Percentiles rank a stretch among this genome's conserved stretches.
Evolutionary conservation across 2,888 invertebrate species (phyloP).

Genomic region (Therioaphis trifolii): DNA sequence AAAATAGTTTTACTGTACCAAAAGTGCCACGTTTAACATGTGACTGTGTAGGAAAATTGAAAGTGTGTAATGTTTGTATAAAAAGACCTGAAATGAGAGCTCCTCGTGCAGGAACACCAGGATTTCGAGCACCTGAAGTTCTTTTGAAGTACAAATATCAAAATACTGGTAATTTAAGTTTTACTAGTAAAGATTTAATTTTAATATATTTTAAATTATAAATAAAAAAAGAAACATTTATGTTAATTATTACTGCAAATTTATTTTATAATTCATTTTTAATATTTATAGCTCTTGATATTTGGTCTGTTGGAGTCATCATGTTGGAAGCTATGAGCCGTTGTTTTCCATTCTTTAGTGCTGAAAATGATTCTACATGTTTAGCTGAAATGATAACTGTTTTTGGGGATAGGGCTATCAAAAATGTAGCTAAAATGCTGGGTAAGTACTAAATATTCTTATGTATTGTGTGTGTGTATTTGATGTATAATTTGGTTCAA

Average conservation of each 20-base stretch:
- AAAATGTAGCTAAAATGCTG: slow-evolving; percentile 76
- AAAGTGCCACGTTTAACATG: slow-evolving; percentile 69
- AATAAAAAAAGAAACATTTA: too few relatives aligned
- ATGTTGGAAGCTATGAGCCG: slow-evolving; percentile 81
- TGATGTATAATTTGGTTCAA: too few relatives aligned
- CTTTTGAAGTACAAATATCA: slow-evolving; percentile 83
- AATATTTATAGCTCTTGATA: slow-evolving; percentile 77
- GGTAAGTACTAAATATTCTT: slow-evolving; percentile 70
- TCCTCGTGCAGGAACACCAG: slow-evolving; percentile 88
- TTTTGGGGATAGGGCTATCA: slow-evolving; percentile 79
- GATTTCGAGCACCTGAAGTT: slow-evolving; percentile 89
- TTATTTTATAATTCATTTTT: not conserved
- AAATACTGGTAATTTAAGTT: slow-evolving; percentile 74
- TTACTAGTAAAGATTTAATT: too few relatives aligned
- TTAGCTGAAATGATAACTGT: slow-evolving; percentile 85
- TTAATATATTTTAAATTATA: not conserved
- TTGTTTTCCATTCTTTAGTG: slow-evolving; percentile 87
- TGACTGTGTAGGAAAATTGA: slow-evolving; percentile 76
- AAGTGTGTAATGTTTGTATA: slow-evolving; percentile 77
- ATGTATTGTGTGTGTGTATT: too few relatives aligned
- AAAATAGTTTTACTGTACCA: slow-evolving; percentile 45
- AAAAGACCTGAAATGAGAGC: slow-evolving; percentile 77
- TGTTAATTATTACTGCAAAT: too few relatives aligned
- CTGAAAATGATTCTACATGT: slow-evolving; percentile 81
- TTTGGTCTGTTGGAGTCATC: slow-evolving; percentile 90